These are phyloP conservation scores for Danio tinwini DNA, from an alignment of 2,797 vertebrate species.

Conservation along the genomic window DNA sequence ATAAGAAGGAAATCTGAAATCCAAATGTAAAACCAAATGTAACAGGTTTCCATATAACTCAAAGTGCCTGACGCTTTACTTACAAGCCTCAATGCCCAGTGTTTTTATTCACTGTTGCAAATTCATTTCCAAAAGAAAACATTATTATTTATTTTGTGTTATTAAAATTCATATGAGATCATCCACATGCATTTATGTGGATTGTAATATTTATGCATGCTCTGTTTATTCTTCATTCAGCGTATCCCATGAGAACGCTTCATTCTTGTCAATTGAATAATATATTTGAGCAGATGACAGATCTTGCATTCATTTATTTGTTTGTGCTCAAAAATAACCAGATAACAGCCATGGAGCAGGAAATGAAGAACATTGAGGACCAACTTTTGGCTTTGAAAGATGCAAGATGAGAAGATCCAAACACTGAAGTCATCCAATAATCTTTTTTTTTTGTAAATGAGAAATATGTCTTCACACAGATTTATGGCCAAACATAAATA, in stretches of 20 bases:
- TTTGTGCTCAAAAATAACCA: conserved; percentile 56
- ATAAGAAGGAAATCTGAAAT: neutral
- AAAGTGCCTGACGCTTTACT: neutral
- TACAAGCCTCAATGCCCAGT: neutral
- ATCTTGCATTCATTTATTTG: neutral
- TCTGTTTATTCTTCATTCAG: conserved; percentile 8
- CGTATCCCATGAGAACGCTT: conserved; percentile 1
- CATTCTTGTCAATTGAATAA: conserved; percentile 1
- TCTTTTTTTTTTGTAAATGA: conserved; percentile 11
- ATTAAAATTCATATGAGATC: conserved; percentile 14
- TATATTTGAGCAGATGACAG: conserved; percentile 1
- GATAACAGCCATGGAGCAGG: conserved; percentile 72
- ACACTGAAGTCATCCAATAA: neutral
- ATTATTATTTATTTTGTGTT: neutral
- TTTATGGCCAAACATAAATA: neutral
- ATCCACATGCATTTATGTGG: conserved; percentile 1
- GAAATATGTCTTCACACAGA: neutral
- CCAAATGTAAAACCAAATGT: neutral
- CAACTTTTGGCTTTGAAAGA: conserved; percentile 67
- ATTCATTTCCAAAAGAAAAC: neutral
- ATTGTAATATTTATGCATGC: conserved; percentile 20
- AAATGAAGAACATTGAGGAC: conserved; percentile 72
- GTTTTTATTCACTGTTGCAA: neutral
- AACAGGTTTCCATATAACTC: neutral
- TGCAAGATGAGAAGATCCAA: conserved; percentile 10